phyloP scores from a whole-genome alignment of 2,113 vertebrate genomes.

The Isurus oxyrinchus region DNA sequence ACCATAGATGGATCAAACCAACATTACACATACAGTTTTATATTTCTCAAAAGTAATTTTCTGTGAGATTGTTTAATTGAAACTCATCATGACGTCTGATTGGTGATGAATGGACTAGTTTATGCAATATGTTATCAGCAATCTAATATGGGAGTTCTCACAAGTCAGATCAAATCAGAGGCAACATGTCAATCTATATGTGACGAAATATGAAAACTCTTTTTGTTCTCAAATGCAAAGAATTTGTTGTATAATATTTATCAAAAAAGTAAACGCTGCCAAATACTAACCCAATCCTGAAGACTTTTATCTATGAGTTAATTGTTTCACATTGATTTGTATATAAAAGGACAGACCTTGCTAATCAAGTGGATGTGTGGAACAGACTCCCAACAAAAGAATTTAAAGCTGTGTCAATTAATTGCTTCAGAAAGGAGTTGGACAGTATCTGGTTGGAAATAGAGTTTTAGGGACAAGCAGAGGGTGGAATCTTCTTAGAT shows the following conservation, averaged over 20 bases:
- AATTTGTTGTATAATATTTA: too few relatives aligned
- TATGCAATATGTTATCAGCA: background rate
- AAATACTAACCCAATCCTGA: too few relatives aligned
- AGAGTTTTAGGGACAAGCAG: background rate
- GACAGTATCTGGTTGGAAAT: background rate
- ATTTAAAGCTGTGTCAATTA: background rate
- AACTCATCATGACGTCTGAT: background rate
- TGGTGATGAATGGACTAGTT: background rate
- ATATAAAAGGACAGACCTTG: background rate
- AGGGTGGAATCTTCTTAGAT: too few relatives aligned
- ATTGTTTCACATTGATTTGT: too few relatives aligned
- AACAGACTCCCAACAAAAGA: background rate
- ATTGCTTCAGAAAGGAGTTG: background rate
- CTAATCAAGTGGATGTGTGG: background rate
- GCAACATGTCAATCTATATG: background rate
- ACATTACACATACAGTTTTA: background rate
- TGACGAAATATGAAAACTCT: background rate
- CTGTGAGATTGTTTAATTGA: background rate
- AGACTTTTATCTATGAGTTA: too few relatives aligned
- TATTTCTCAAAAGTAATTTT: background rate
- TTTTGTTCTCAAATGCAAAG: background rate
- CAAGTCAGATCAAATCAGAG: background rate
- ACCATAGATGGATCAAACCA: background rate
- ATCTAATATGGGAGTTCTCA: background rate
- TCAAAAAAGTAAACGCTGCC: too few relatives aligned